These are phyloP conservation scores for Eucidaris tribuloides DNA, from an alignment of 35 echinoderm and acorn worm genomes.

Conservation along the genomic window DNA sequence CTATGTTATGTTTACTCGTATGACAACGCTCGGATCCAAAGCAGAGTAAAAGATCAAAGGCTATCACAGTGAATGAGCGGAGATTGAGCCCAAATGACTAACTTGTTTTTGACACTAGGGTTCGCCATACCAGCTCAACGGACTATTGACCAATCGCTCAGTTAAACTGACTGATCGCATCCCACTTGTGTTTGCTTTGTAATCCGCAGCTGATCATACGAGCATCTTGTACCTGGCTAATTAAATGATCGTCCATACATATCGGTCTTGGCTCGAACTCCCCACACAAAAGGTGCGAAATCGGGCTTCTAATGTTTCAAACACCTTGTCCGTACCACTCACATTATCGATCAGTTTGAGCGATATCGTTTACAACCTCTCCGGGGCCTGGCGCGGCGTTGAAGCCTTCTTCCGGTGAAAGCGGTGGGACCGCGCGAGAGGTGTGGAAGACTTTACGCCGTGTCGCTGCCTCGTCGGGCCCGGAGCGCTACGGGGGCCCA, in stretches of 20 bases:
- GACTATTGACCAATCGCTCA: background rate
- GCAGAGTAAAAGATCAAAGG: too few relatives aligned
- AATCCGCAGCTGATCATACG: constrained; percentile 22
- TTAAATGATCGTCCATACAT: constrained; percentile 34
- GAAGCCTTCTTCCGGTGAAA: too few relatives aligned
- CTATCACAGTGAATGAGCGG: too few relatives aligned
- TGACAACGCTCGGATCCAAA: too few relatives aligned
- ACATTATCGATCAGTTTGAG: constrained; percentile 16
- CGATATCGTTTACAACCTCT: constrained; percentile 15
- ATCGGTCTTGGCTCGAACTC: too few relatives aligned
- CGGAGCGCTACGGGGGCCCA: background rate
- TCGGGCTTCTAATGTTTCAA: constrained; percentile 26
- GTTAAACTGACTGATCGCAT: background rate
- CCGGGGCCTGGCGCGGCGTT: too few relatives aligned
- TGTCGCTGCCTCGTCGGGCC: background rate
- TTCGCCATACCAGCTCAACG: background rate
- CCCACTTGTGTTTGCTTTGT: constrained; percentile 1
- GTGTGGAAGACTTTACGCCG: constrained; percentile 19
- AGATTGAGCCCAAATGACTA: too few relatives aligned
- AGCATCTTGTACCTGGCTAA: constrained; percentile 14
- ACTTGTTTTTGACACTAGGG: too few relatives aligned
- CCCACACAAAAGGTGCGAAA: constrained; percentile 27
- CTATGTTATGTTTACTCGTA: too few relatives aligned
- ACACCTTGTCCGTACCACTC: constrained; percentile 30
- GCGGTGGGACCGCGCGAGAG: constrained; percentile 15